Base-by-base conservation (phyloP, 2,797 vertebrate genomes). In the Prunella strophiata region DNA sequence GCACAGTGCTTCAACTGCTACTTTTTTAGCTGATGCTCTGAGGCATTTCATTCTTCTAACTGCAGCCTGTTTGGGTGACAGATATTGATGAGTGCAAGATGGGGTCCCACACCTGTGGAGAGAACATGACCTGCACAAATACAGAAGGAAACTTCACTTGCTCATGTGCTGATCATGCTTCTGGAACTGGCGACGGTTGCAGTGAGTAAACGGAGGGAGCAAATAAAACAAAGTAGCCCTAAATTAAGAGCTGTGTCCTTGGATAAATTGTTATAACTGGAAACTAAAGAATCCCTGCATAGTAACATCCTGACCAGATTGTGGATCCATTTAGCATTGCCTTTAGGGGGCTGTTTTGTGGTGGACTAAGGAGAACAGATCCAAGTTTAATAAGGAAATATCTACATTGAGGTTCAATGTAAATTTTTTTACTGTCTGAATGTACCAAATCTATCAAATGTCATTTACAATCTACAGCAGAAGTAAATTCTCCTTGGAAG, bases 31-130 rank as follows among this genome's bases (percentile, higher is more conserved):
- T 0, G 30, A 65, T 93, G 77, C 89, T 89, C 83, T 91, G 91
- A 96, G 91, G 67, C 30, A 34, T 92, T 93, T 85, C 40, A 0
- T 82, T 77, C 85, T 89, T 96, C 87, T 96, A 96, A 97, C 94
- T 89, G 81, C 89, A 97, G 94, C 85, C 76, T 96, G 9, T 95
- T 96, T 96, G 95, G 93, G 76, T 96, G 94, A 50, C 94, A 99
- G 98, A 98, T 96, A 96, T 98, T 42, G 98, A 99, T 84, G 98
- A 99, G 85, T 98, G 98, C 93, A 87, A 96, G 78, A 89, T 8
- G 75, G 97, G 97, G 58, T 84, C 43, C 5, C 97, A 98, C 76
- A 89, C 76, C 61, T 99, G 98, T 86, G 97, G 98, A 94, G 96
- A 97, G 88, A 97, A 98, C 9, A 93, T 91, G 83, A 96, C 96